Evolutionary conservation across 2,888 invertebrate genomes (phyloP), one percentile per base, ranked within the genome.

Genomic region (Ennomos erosarius): DNA sequence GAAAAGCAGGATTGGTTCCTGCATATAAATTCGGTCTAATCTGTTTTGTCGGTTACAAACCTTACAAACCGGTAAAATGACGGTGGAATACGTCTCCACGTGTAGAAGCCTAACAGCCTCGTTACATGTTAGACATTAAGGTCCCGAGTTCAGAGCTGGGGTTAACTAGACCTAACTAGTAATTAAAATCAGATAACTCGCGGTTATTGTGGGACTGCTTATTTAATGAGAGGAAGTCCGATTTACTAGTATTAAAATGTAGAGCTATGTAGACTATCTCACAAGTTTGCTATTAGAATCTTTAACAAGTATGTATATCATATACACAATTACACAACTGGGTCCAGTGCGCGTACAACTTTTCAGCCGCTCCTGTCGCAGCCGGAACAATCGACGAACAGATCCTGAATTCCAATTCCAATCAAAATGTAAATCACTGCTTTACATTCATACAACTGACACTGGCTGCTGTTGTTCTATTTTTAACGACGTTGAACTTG

Each of bases 361-460:
- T 81, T 76, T 74, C 70, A 68, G 62, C 34, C 62, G 64, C 11
- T 13, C 70, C 57, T 70, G 64, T 69, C 73, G 62, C 67, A 45
- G 42, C 13, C 48, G 36, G 67, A 67, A 74, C 74, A 74, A 72
- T 77, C 71, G 72, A 71, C 67, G 63, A 68, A 68, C 73, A 46
- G 74, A 75, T 76, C 73, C 77, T 69, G 79, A 67, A 79, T 82
- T 84, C 81, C 85, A 67, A 79, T 82, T 84, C 81, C 85, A 88
- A 88, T 88, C 85, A 88, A 88, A 87, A 88, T 88, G 88, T 79
- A 85, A 88, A 88, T 88, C 75, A 66, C 70, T 79, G 76, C 73
- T 82, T 79, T 74, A 79, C 73, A 78, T 81, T 82, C 70, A 77
- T 74, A 71, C 59, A 67, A 61, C 64, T 60, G 59, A 45, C 60